phyloP scores from a whole-genome alignment of 2,888 invertebrate genomes.

The Lumbricus terrestris region DNA sequence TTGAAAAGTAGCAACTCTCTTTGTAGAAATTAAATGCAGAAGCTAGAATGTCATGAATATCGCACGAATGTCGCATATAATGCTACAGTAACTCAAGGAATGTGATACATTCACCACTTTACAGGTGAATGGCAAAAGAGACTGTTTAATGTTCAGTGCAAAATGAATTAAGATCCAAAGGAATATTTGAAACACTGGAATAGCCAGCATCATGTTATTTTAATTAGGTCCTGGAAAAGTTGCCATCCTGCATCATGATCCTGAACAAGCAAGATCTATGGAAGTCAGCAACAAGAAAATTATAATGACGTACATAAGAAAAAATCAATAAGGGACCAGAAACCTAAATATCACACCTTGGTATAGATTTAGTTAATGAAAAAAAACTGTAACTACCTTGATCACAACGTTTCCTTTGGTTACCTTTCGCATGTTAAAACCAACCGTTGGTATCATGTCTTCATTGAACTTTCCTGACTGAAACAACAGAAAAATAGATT shows the following conservation, averaged over 20 bases:
- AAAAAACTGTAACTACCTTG: constrained; percentile 66
- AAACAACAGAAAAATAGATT: neutral
- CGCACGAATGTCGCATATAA: no score
- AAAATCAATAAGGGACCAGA: neutral
- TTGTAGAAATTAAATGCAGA: neutral
- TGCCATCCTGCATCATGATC: neutral
- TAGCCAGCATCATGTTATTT: neutral
- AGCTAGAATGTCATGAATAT: neutral
- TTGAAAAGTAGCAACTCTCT: neutral
- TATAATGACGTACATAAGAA: neutral
- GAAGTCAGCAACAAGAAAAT: neutral
- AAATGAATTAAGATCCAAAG: neutral
- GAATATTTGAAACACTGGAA: neutral
- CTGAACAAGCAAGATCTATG: neutral
- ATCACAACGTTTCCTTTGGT: constrained; percentile 99
- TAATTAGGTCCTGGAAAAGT: neutral
- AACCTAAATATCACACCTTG: neutral
- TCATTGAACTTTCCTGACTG: constrained; percentile 99
- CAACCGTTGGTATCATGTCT: constrained; percentile 99
- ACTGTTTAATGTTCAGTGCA: neutral
- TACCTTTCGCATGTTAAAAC: constrained; percentile 99
- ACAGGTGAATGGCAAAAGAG: neutral
- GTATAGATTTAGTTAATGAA: neutral
- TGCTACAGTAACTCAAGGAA: no score
- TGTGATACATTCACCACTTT: neutral